Conservation (phyloP, 2,113 vertebrate species). For the Falcunculus frontatus region DNA sequence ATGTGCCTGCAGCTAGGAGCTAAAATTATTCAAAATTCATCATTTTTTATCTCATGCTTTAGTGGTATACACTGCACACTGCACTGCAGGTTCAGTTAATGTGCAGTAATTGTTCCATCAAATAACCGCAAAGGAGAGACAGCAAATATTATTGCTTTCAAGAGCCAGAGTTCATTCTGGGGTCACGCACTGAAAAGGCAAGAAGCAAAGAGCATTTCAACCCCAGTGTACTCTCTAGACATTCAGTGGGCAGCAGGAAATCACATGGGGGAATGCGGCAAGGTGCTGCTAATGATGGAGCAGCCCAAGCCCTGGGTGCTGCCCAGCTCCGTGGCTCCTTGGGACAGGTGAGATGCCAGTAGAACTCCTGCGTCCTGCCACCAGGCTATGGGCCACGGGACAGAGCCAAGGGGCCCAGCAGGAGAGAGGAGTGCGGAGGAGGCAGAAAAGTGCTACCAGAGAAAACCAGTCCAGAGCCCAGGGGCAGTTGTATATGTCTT, state of each 20-base stretch:
- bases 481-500: not conserved
- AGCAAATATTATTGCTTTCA: not conserved
- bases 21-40: constrained; percentile 9
- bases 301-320: not conserved
- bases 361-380: not conserved
- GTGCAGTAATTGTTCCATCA: not conserved
- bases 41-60: constrained; percentile 8
- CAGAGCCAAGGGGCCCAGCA: rapidly evolving
- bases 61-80: not conserved
- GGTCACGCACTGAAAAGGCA: not conserved
- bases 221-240: not conserved
- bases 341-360: not conserved
- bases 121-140: constrained; percentile 5
- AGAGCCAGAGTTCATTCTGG: not conserved
- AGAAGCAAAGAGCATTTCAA: not conserved
- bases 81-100: not conserved
- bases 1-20: not conserved
- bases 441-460: not conserved
- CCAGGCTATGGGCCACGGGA: rapidly evolving
- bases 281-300: not conserved
- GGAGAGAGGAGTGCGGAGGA: not conserved
- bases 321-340: not conserved
- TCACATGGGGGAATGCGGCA: not conserved
- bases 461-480: not conserved
- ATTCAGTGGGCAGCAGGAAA: not conserved